These are phyloP conservation scores for Nannobrachium achirus DNA, from an alignment of 2,113 vertebrate species.

Conservation along the genomic window DNA sequence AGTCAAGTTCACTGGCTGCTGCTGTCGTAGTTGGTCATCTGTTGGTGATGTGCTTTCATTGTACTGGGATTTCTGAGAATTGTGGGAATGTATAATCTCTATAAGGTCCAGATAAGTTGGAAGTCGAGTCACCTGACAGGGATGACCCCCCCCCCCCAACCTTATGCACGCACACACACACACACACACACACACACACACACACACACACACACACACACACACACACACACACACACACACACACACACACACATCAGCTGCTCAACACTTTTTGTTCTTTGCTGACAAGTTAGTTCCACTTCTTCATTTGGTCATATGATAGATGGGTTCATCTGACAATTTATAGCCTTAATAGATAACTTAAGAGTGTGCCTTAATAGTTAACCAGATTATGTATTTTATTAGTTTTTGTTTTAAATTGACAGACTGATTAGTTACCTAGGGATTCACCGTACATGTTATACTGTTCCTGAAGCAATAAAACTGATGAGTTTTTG, in stretches of 20 bases:
- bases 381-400: not conserved
- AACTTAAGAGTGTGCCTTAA: too few relatives aligned
- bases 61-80: too few relatives aligned
- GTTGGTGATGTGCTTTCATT: too few relatives aligned
- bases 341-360: too few relatives aligned
- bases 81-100: too few relatives aligned
- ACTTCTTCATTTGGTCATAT: conserved; percentile 19
- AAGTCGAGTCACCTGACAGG: conserved; percentile 58
- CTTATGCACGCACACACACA: not conserved
- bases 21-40: too few relatives aligned
- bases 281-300: conserved; percentile 4
- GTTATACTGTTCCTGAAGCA: not conserved
- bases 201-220: too few relatives aligned
- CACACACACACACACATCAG: too few relatives aligned
- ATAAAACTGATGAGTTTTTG: too few relatives aligned
- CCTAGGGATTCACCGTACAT: not conserved
- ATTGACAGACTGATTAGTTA: not conserved
- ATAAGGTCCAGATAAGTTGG: too few relatives aligned
- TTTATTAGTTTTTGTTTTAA: not conserved
- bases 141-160: conserved; percentile 6
- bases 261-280: not conserved
- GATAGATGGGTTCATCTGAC: not conserved
- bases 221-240: not conserved
- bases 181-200: too few relatives aligned
- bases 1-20: too few relatives aligned